Conservation (phyloP, 2,113 vertebrate genomes). For the Diadophis punctatus region DNA sequence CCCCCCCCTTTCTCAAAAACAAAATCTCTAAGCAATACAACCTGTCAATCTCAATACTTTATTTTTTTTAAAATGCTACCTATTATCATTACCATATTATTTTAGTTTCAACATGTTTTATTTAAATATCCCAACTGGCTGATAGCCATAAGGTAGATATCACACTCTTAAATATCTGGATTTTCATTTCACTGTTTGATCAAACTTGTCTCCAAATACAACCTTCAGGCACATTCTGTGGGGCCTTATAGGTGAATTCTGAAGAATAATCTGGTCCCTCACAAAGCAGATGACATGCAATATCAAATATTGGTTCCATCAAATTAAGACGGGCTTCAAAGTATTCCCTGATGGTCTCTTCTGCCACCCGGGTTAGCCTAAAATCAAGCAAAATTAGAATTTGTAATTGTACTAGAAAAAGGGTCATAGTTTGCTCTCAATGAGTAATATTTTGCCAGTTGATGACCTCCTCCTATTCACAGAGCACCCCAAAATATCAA, state of each 20-base stretch:
- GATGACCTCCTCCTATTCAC: not conserved
- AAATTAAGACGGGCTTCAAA: conserved; percentile 87
- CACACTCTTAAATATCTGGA: not conserved
- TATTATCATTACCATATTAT: not conserved
- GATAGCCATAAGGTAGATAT: not conserved
- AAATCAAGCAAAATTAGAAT: not conserved
- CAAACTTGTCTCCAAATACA: conserved; percentile 5
- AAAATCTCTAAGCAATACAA: not conserved
- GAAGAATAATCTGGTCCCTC: conserved; percentile 91
- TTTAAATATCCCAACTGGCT: not conserved
- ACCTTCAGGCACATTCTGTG: conserved; percentile 84
- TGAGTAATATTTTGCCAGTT: not conserved
- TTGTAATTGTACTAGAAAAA: not conserved
- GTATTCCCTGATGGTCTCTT: conserved; percentile 86
- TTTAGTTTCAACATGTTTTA: not conserved
- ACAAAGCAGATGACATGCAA: conserved; percentile 91
- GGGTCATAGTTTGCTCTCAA: not conserved
- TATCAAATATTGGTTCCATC: conserved; percentile 87
- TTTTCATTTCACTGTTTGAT: not conserved
- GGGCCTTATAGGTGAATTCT: conserved; percentile 86
- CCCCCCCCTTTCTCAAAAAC: not conserved
- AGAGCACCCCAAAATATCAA: not conserved
- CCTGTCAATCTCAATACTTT: not conserved
- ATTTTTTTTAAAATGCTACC: not conserved
- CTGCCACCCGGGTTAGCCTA: conserved; percentile 87